These are phyloP conservation scores for Thripadectes ignobilis DNA, from an alignment of 2,797 vertebrate species.

Conservation along the genomic window DNA sequence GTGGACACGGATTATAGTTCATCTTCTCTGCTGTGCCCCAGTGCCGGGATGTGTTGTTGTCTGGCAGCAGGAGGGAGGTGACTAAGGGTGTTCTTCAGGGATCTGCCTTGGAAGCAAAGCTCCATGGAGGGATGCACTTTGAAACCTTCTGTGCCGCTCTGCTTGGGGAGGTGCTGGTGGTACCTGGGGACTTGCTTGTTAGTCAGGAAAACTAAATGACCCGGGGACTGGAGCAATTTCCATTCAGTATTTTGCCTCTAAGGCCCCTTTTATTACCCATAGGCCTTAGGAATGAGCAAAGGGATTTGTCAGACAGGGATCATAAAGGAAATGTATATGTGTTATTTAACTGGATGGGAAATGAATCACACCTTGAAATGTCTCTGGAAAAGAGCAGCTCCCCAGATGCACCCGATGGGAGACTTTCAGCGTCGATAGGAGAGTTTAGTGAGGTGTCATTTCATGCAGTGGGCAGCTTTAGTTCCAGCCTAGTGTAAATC, in stretches of 20 bases:
- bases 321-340: not conserved
- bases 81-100: conserved; percentile 23
- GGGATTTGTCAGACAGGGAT: not conserved
- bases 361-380: not conserved
- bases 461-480: not conserved
- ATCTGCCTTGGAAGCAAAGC: not conserved
- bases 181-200: not conserved
- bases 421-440: not conserved
- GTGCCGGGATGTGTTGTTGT: not conserved
- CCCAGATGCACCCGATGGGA: not conserved
- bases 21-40: not conserved
- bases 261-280: not conserved
- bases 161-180: not conserved
- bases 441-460: not conserved
- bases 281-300: not conserved
- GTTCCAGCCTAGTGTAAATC: not conserved
- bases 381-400: conserved; percentile 12
- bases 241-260: not conserved
- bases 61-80: conserved; percentile 25
- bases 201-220: not conserved
- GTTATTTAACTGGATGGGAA: conserved; percentile 1
- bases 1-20: not conserved
- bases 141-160: not conserved
- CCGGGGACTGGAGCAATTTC: not conserved
- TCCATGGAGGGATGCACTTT: not conserved